Evolutionary conservation across 1,140 invertebrate species (phyloP), one percentile per base, ranked within the genome.

Genomic region (Hycleus phaleratus): DNA sequence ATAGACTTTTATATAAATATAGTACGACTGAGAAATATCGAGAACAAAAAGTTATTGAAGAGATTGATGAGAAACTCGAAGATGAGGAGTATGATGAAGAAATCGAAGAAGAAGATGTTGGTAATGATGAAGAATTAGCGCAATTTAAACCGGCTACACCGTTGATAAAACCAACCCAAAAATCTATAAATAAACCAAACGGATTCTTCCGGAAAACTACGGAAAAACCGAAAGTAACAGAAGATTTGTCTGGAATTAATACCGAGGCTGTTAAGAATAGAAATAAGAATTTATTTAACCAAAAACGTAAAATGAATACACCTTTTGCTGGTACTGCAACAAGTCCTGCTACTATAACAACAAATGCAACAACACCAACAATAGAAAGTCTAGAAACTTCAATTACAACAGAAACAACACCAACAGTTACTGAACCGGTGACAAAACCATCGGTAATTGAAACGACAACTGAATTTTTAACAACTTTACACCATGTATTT

Each of bases 251-350:
- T 24, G 60, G 43, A 25, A 63, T 63, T 42, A 51, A 68, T 46
- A 64, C 66, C n/a, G 63, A 65, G 46, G 66, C 61, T 12, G 53
- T 68, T 2, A 68, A 62, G 57, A 61, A 54, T 38, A 71, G 77
- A 52, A 79, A 79, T 53, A 78, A 78, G 62, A 75, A 79, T 61
- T 67, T 80, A 26, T 79, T 80, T 32, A 71, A 74, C 24, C 77
- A 76, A 56, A 69, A 64, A 42, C 64, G 68, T 39, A 70, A 71
- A 64, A 65, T 67, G 64, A 72, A 72, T 52, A 61, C 59, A 38
- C 64, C 68, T 3, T 59, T 68, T 39, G 10, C 43, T n/a, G 49
- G 45, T 8, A 12, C 24, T 44, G 38, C 32, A 26, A 4, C 32
- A 32, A 25, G 47, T 8, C 9, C 54, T n/a, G 49, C 45, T 8